A percentile compares a stretch with the other conserved stretches of the same genome.
These are phyloP conservation scores for Cordilura impudica DNA, from an alignment of 2,888 invertebrate species.

Conservation along the genomic window DNA sequence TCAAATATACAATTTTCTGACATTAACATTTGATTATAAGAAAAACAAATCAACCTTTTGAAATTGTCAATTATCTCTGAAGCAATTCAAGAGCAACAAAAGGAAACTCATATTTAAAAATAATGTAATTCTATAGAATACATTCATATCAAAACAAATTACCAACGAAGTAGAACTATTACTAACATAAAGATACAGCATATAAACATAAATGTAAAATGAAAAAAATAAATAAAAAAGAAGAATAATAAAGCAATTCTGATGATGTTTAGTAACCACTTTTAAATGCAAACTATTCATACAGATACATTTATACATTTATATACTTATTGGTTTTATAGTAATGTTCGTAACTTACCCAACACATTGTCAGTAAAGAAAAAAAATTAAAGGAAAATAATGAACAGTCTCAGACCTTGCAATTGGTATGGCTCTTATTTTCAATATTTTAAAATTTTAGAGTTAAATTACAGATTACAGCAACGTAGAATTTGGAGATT, in stretches of 20 bases:
- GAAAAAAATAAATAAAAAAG: not conserved
- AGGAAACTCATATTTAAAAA: conserved; percentile 20
- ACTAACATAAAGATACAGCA: not conserved
- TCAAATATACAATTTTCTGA: conserved; percentile 4
- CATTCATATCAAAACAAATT: conserved; percentile 25
- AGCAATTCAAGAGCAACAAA: not conserved
- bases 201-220: not conserved
- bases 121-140: conserved; percentile 7
- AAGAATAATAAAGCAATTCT: conserved; percentile 13
- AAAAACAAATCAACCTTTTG: conserved; percentile 19
- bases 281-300: conserved; percentile 45
- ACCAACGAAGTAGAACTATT: conserved; percentile 8
- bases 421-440: too few relatives aligned
- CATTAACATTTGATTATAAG: not conserved
- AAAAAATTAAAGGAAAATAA: not conserved
- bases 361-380: not conserved
- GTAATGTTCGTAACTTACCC: not conserved
- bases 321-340: conserved; percentile 1
- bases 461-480: too few relatives aligned
- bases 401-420: not conserved
- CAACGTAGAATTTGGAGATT: too few relatives aligned
- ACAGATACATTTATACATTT: conserved; percentile 14
- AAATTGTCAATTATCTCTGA: conserved; percentile 38
- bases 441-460: too few relatives aligned
- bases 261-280: conserved; percentile 46